These are phyloP conservation scores for Discoglossus pictus DNA, from an alignment of 2,797 vertebrate species.

Conservation along the genomic window DNA sequence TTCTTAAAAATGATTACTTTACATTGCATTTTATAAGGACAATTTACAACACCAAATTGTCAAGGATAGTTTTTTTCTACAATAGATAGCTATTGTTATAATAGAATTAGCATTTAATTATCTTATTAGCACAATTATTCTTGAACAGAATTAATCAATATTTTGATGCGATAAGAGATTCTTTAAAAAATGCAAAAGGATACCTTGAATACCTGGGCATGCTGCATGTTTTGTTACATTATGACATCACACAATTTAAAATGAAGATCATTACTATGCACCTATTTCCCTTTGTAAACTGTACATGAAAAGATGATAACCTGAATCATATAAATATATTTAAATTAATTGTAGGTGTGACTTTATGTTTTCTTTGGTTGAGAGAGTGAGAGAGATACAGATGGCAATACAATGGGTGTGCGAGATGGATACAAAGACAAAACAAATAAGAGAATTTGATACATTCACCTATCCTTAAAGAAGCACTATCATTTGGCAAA, in stretches of 20 bases:
- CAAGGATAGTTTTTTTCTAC: slow-evolving; percentile 27
- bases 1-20: slow-evolving; percentile 37
- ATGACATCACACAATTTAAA: slow-evolving; percentile 56
- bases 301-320: slow-evolving; percentile 15
- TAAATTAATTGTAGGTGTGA: neutral
- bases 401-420: too few species aligned
- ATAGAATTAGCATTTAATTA: neutral
- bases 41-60: slow-evolving; percentile 43
- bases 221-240: slow-evolving; percentile 71
- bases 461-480: too few species aligned
- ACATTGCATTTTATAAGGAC: slow-evolving; percentile 42
- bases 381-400: too few species aligned
- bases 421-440: too few species aligned
- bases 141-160: neutral
- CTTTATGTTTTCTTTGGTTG: neutral
- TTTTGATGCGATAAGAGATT: neutral
- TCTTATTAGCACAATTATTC: neutral
- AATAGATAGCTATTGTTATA: slow-evolving; percentile 3
- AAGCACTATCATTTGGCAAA: too few species aligned
- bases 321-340: slow-evolving; percentile 4
- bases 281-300: slow-evolving; percentile 55
- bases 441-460: too few species aligned
- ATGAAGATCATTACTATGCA: slow-evolving; percentile 66
- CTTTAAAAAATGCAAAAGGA: neutral
- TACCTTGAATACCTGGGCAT: slow-evolving; percentile 58